Evolutionary conservation across 2,888 invertebrate species (phyloP).

Genomic region (Aelia acuminata): DNA sequence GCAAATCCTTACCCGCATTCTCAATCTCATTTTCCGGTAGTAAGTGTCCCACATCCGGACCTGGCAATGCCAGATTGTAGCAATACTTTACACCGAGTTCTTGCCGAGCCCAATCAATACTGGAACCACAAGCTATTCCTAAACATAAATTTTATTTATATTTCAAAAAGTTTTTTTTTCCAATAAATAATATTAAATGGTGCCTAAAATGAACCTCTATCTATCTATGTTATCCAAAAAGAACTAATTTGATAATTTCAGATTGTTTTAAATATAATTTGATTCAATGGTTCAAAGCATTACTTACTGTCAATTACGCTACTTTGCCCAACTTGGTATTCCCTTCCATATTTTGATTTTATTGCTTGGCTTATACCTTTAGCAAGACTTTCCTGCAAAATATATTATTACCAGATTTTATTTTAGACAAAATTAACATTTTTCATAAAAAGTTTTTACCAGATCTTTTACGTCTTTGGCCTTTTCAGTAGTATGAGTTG

Average conservation of each 20-base stretch:
- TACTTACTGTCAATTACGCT: conserved; percentile 9
- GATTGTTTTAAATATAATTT: too few species aligned
- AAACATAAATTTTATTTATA: not conserved
- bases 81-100: not conserved
- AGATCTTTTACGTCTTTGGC: not conserved
- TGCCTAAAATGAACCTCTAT: too few species aligned
- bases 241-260: too few species aligned
- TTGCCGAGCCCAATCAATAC: conserved; percentile 51
- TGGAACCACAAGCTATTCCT: conserved; percentile 22
- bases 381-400: not conserved
- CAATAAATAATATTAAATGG: too few species aligned
- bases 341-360: not conserved
- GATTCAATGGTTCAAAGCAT: not conserved
- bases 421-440: not conserved
- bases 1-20: not conserved
- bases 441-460: not conserved
- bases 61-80: conserved; percentile 20
- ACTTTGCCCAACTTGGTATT: not conserved
- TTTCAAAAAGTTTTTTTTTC: too few species aligned
- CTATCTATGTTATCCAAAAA: too few species aligned
- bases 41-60: not conserved
- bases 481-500: not conserved
- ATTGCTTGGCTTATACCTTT: not conserved
- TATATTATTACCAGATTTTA: not conserved
- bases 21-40: conserved; percentile 41